Base-by-base conservation (phyloP, 2,888 invertebrate species). In the Chouioia cunea region DNA sequence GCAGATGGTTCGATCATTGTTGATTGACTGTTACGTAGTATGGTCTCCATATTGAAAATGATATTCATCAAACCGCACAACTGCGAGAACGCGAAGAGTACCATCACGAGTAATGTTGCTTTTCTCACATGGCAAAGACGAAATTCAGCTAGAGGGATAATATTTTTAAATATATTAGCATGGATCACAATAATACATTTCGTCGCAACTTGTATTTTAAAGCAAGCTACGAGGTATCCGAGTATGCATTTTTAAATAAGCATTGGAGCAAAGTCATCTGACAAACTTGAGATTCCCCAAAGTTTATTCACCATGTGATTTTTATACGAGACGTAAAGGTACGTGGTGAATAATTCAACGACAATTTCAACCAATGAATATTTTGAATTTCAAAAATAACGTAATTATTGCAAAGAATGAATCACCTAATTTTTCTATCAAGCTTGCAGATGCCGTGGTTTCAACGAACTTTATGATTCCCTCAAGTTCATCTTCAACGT, bases 1-100 rank as follows among this genome's bases (percentile, higher is more conserved):
- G 67, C 65, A 3, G 82, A 71, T 0, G 84, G 82, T 0, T 74
- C 22, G 1, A 83, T 72, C 1, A 77, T 71, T 0, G 73, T 78
- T 0, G 81, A 78, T 2, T 73, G 27, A 0, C 78, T 79, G 0
- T 75, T 77, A 3, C 22, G 76, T 27, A 84, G 60, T 14, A 84
- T 81, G 8, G 77, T 78, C 67, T 84, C 83, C 81, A 82, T 80
- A 73, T 83, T 83, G 47, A 79, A 80, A 10, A 79, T 44, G 8
- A 84, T 70, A 6, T 77, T 77, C 53, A 80, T 79, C 0, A 83
- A 43, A 2, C 85, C 85, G 54, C 78, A 78, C 6, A 81, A 52
- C 62, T 84, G 84, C 69, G 79, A 75, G 59, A 81, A 81, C 15
- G 79, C 74, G 60, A 79, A 80, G 0, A 85, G 67, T 0, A 78